Conservation (phyloP, 2,113 vertebrate genomes). For the Larimichthys crocea region DNA sequence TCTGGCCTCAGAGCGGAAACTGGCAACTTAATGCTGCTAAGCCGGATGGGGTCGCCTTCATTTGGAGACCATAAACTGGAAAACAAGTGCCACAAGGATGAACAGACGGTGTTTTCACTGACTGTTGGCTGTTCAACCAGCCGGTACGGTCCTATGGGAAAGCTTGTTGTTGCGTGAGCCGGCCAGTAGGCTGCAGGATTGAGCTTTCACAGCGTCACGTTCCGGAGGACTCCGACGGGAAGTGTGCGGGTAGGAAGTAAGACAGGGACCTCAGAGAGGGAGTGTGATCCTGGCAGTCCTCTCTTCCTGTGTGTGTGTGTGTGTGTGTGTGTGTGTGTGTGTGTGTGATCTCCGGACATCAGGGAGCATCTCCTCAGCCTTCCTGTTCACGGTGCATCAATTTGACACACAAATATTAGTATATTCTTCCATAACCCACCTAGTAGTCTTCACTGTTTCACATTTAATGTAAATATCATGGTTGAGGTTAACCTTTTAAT, state of each 20-base stretch:
- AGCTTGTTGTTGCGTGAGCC: not conserved
- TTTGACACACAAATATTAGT: constrained; percentile 14
- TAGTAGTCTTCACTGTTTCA: constrained; percentile 9
- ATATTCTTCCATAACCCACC: not conserved
- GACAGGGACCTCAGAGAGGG: not conserved
- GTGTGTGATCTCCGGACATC: constrained; percentile 14
- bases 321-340: constrained; percentile 14
- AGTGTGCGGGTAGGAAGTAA: not conserved
- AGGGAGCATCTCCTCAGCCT: constrained; percentile 17
- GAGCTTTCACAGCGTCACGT: constrained; percentile 23
- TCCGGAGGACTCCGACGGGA: too few species aligned
- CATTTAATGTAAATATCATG: constrained; percentile 2
- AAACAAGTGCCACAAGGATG: constrained; percentile 32
- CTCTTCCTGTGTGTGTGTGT: not conserved
- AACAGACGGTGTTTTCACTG: constrained; percentile 47
- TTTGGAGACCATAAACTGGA: constrained; percentile 30
- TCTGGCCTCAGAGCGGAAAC: not conserved
- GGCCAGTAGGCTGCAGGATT: constrained; percentile 69
- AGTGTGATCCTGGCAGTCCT: constrained; percentile 1
- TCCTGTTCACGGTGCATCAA: not conserved
- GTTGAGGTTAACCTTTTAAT: constrained; percentile 1
- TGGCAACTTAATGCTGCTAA: not conserved
- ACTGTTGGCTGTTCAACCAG: constrained; percentile 46
- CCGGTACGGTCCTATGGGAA: constrained; percentile 3
- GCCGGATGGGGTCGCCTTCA: not conserved